Base-by-base conservation (phyloP, 2,113 vertebrate genomes). In the Prunella fulvescens region DNA sequence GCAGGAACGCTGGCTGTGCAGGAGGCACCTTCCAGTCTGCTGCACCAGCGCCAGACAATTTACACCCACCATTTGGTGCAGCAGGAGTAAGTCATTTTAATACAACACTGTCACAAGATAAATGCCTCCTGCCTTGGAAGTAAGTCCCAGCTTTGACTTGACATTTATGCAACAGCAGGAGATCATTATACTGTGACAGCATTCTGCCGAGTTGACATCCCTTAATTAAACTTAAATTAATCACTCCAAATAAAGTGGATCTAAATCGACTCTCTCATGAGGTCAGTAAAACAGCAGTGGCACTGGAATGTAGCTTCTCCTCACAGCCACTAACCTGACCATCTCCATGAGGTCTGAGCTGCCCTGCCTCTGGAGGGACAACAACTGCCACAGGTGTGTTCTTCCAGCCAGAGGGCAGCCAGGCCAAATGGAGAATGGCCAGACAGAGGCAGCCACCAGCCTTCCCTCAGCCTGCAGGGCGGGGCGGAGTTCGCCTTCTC, bases 161-260 rank as follows among this genome's bases (percentile, higher is more conserved):
- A 95, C 90, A 96, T 95, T 96, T 96, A 94, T 84, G 93, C 82
- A 97, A 90, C 96, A 96, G 95, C 95, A 93, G 96, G 96, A 96
- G 94, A 97, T 97, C 95, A 94, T 97, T 96, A 95, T 78, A 80
- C 82, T 92, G 82, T 96, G 95, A 97, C 95, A 97, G 95, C 80
- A 12, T 94, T 97, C 92, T 92, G 77, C 86, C 24, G 5, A 94
- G 82, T 67, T 96, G 94, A 97, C 95, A 96, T 96, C 88, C 95
- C 86, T 94, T 96, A 96, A 97, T 96, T 96, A 97, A 96, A 93
- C 94, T 84, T 90, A 95, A 97, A 95, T 96, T 94, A 96, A 96
- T 96, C 94, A 96, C 93, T 96, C 92, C 79, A 88, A 94, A 93
- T 90, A 94, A 93, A 96, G 79, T 61, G 77, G 85, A 66, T 93